Base-by-base conservation (phyloP, 1,140 invertebrate genomes). In the Meloidogyne floridensis region DNA sequence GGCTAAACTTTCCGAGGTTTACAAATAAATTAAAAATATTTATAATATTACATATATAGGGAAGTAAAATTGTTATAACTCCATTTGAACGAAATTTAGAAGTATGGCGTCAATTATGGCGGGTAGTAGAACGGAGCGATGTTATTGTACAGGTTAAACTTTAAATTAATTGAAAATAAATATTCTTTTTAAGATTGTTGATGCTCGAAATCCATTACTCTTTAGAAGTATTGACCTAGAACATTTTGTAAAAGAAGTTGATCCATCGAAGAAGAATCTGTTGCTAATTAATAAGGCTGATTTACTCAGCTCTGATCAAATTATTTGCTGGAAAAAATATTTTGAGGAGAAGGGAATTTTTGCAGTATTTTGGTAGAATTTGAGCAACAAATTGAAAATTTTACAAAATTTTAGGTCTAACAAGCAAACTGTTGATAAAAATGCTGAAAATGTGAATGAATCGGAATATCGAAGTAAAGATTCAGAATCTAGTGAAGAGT, bases 61-160 rank as follows among this genome's bases (percentile, higher is more conserved):
- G 92, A 42, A 93, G 96, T 74, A 93, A 93, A 10, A 90, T 98
- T 5, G 91, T 95, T 0, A 90, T 98, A 77, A 99, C 97, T 3
- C 98, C 97, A 0, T 99, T 97, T 91, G 98, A 99, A 89, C 95
- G 96, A 85, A 99, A 99, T 91, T 91, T 99, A 18, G 96, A 99
- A 90, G 95, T 98, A 83, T 99, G 98, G 98, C 93, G 96, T 70
- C 97, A 99, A 91, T 90, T 99, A 7, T 99, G 98, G 98, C 93
- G 97, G 86, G 97, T 99, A 2, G 93, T 99, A 18, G 98, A 99
- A 90, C 93, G 95, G 86, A 96, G 95, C 89, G 95, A 99, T 92
- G 93, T 99, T 71, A 91, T 99, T 51, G 93, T 98, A 11, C 95
- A 88, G 85, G 81, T 82, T 20, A 43, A 7, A 18, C 13, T 4